A percentile compares a stretch with the other conserved stretches of the same genome.
These are phyloP conservation scores for Orussus abietinus DNA, from an alignment of 1,140 invertebrate genomes.

Conservation along the genomic window DNA sequence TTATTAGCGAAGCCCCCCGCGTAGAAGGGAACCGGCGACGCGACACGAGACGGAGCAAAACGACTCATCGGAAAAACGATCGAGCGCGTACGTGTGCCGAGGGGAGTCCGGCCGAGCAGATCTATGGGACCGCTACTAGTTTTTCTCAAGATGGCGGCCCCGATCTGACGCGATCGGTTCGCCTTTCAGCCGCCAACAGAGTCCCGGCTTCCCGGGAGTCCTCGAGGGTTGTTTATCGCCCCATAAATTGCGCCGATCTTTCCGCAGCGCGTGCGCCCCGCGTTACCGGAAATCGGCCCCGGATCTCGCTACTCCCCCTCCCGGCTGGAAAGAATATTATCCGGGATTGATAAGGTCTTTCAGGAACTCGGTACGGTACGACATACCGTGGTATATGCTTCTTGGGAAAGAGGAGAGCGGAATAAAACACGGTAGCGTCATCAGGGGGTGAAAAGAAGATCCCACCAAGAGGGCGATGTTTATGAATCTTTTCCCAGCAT, in stretches of 20 bases:
- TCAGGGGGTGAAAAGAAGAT: too few relatives aligned
- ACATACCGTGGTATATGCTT: too few relatives aligned
- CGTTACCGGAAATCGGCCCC: not conserved
- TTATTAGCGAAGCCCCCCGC: conserved; percentile 32
- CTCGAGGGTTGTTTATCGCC: conserved; percentile 25
- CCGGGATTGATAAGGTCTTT: too few relatives aligned
- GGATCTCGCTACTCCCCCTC: too few relatives aligned
- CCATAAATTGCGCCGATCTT: conserved; percentile 34
- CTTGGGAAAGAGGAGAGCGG: too few relatives aligned
- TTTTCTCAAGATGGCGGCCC: conserved; percentile 27
- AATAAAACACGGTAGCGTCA: too few relatives aligned
- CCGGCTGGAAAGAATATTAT: too few relatives aligned
- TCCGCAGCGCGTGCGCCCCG: too few relatives aligned
- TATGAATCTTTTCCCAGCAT: too few relatives aligned
- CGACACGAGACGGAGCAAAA: conserved; percentile 9
- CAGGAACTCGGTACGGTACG: too few relatives aligned
- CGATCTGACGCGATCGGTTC: conserved; percentile 33
- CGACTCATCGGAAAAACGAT: not conserved
- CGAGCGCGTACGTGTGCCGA: conserved; percentile 8
- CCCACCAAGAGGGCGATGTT: too few relatives aligned
- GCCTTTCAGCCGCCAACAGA: conserved; percentile 4
- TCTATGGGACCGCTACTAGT: conserved; percentile 40
- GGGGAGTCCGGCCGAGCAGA: conserved; percentile 11
- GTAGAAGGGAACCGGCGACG: conserved; percentile 15
- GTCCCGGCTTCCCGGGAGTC: conserved; percentile 13